phyloP scores from a whole-genome alignment of 2,888 invertebrate genomes.

The Drepanosiphum platanoidis region DNA sequence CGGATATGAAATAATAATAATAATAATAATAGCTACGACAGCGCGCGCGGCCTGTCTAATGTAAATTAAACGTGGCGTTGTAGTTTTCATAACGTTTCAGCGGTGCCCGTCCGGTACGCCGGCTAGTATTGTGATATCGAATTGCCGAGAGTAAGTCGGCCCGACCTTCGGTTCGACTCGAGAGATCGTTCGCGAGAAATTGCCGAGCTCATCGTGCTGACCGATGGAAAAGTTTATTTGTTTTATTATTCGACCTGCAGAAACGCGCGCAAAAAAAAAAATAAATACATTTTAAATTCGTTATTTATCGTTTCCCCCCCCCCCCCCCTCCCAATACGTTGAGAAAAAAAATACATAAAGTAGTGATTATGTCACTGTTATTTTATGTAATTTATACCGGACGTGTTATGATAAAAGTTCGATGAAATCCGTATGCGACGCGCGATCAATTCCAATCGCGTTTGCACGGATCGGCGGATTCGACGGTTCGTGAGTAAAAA shows the following conservation, averaged over 20 bases:
- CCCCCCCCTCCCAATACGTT: background rate
- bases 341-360: no score
- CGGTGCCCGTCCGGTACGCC: no score
- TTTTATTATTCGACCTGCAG: background rate
- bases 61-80: background rate
- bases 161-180: background rate
- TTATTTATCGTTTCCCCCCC: background rate
- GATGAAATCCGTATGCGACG: no score
- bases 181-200: background rate
- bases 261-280: no score
- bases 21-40: background rate
- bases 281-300: no score
- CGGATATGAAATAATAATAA: background rate
- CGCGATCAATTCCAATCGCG: no score
- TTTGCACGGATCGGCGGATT: no score
- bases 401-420: no score
- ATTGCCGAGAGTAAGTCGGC: no score
- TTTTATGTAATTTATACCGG: no score
- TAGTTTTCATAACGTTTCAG: background rate
- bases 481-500: no score
- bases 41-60: background rate
- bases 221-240: background rate
- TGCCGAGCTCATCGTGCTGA: background rate
- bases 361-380: no score
- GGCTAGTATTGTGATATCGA: background rate